Evolutionary conservation across 2,113 vertebrate genomes (phyloP).

Genomic region (Oryzias curvinotus): DNA sequence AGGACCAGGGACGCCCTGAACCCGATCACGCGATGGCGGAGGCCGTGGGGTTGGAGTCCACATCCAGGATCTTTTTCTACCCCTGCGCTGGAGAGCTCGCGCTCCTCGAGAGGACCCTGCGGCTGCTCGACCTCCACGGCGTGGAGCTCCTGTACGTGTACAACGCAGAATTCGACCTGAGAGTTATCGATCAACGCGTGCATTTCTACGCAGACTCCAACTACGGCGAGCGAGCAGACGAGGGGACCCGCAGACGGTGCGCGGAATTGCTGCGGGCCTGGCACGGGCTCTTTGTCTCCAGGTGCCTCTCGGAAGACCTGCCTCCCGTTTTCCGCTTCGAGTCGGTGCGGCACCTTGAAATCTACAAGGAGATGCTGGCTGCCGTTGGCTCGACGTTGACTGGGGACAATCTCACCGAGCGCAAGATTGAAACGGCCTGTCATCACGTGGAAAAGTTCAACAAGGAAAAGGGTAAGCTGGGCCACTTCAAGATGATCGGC

Average conservation of each 20-base stretch:
- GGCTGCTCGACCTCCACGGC: rapidly evolving
- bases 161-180: slow-evolving; percentile 6
- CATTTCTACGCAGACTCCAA: not conserved
- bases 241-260: too few relatives aligned
- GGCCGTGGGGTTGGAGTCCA: rapidly evolving
- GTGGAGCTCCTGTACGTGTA: slow-evolving; percentile 19
- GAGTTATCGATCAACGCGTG: slow-evolving; percentile 11
- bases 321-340: not conserved
- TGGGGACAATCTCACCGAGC: not conserved
- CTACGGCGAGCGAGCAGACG: not conserved
- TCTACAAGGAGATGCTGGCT: slow-evolving; percentile 11
- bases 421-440: not conserved
- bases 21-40: not conserved
- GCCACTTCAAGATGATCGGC: slow-evolving; percentile 30
- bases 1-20: rapidly evolving
- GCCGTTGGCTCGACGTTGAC: not conserved
- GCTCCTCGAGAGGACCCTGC: not conserved
- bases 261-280: not conserved
- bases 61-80: not conserved
- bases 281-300: slow-evolving; percentile 6
- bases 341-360: not conserved
- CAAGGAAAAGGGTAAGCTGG: slow-evolving; percentile 4
- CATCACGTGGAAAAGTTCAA: not conserved
- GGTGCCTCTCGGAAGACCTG: rapidly evolving
- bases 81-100: not conserved